Evolutionary conservation across 2,797 vertebrate species (phyloP).

Genomic region (Chelon auratus): DNA sequence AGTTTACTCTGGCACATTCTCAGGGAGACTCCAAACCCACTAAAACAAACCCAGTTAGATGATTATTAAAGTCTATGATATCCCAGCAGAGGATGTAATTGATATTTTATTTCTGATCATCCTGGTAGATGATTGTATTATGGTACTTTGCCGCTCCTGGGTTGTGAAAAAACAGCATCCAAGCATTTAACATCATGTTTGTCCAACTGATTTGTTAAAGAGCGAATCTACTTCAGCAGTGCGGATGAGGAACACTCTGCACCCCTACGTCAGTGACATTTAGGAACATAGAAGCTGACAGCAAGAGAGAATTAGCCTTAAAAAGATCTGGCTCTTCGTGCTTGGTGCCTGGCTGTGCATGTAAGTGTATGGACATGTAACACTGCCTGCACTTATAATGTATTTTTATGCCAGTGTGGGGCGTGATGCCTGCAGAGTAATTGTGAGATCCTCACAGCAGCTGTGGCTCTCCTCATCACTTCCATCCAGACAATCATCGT

Average conservation of each 20-base stretch:
- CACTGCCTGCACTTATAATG: neutral
- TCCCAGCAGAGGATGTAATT: slow-evolving; percentile 55
- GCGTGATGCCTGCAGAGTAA: slow-evolving; percentile 14
- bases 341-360: slow-evolving; percentile 9
- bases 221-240: slow-evolving; percentile 43
- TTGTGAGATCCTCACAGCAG: slow-evolving; percentile 88
- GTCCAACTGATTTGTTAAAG: slow-evolving; percentile 64
- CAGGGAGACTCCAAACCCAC: neutral
- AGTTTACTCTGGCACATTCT: slow-evolving; percentile 3
- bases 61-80: slow-evolving; percentile 51
- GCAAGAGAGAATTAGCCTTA: slow-evolving; percentile 37
- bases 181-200: slow-evolving; percentile 56
- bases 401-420: slow-evolving; percentile 23
- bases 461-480: slow-evolving; percentile 91
- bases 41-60: slow-evolving; percentile 33
- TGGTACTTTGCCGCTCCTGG: slow-evolving; percentile 43
- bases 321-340: slow-evolving; percentile 22
- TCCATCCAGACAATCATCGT: slow-evolving; percentile 96
- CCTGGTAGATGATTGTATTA: slow-evolving; percentile 58
- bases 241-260: slow-evolving; percentile 40
- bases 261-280: slow-evolving; percentile 57
- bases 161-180: slow-evolving; percentile 33
- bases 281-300: slow-evolving; percentile 52
- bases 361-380: neutral
- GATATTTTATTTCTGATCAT: slow-evolving; percentile 67